These are phyloP conservation scores for Microctonus hyperodae DNA, from an alignment of 2,888 invertebrate species.

Conservation along the genomic window DNA sequence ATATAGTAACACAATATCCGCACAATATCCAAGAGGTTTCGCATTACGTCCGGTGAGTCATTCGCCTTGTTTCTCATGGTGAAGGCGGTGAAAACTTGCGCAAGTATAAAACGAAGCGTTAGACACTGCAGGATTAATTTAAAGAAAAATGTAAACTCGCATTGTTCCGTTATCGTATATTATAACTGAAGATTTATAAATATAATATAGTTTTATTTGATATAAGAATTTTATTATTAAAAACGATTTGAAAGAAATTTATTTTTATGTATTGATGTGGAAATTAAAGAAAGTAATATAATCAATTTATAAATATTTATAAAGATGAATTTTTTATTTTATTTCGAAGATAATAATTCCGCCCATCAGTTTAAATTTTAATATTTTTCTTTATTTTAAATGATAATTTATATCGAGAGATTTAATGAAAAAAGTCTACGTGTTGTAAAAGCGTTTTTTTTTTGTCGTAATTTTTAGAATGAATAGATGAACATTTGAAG, in stretches of 20 bases:
- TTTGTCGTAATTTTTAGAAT: not conserved
- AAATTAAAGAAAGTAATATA: too few relatives aligned
- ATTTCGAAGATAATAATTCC: not conserved
- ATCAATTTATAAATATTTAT: too few relatives aligned
- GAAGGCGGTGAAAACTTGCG: not conserved
- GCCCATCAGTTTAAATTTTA: not conserved
- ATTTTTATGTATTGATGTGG: not conserved
- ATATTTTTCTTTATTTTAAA: not conserved
- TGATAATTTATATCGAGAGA: not conserved
- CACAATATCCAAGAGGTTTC: constrained; percentile 54
- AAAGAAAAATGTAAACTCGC: constrained; percentile 11
- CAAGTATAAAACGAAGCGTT: not conserved
- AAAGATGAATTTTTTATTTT: not conserved
- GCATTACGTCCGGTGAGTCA: constrained; percentile 44
- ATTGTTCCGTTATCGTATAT: not conserved
- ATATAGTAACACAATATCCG: constrained; percentile 61
- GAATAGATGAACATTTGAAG: not conserved
- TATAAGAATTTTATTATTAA: not conserved
- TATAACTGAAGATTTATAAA: not conserved
- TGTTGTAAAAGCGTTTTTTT: not conserved
- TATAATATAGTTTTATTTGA: constrained; percentile 1
- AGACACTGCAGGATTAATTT: constrained; percentile 18
- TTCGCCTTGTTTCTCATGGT: not conserved
- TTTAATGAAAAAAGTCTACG: not conserved
- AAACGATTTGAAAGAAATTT: not conserved